phyloP scores from a whole-genome alignment of 2,797 vertebrate genomes.

The Poliocrania exsul region DNA sequence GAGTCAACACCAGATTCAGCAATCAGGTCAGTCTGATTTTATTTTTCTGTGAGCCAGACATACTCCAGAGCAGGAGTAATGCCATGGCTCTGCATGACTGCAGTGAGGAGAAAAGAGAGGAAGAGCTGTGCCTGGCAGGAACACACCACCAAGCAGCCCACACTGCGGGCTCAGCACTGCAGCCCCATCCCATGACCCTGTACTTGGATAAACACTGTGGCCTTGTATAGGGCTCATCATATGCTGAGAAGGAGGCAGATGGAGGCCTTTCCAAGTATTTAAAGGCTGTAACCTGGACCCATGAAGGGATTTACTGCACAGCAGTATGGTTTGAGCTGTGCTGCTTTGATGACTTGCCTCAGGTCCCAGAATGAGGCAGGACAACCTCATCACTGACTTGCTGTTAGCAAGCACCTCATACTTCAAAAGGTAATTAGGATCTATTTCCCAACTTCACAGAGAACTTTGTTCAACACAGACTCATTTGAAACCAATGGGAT shows the following conservation, averaged over 20 bases:
- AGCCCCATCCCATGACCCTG: neutral
- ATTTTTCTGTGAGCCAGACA: neutral
- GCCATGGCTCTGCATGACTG: fast-evolving
- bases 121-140: neutral
- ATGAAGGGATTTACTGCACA: neutral
- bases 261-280: neutral
- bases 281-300: neutral
- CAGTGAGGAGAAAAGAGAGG: neutral
- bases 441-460: neutral
- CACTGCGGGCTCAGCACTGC: neutral
- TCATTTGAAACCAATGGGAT: neutral
- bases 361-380: neutral
- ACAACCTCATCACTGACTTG: neutral
- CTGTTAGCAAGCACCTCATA: neutral
- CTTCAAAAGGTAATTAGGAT: neutral
- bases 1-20: neutral
- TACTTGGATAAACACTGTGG: fast-evolving
- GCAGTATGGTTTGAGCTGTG: fast-evolving
- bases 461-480: neutral
- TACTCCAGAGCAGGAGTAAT: neutral
- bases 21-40: neutral
- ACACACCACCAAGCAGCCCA: neutral
- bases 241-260: neutral
- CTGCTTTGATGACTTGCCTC: neutral
- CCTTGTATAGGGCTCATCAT: neutral